Evolutionary conservation across 2,113 vertebrate genomes (phyloP).

Genomic region (Chelonoidis abingdonii): DNA sequence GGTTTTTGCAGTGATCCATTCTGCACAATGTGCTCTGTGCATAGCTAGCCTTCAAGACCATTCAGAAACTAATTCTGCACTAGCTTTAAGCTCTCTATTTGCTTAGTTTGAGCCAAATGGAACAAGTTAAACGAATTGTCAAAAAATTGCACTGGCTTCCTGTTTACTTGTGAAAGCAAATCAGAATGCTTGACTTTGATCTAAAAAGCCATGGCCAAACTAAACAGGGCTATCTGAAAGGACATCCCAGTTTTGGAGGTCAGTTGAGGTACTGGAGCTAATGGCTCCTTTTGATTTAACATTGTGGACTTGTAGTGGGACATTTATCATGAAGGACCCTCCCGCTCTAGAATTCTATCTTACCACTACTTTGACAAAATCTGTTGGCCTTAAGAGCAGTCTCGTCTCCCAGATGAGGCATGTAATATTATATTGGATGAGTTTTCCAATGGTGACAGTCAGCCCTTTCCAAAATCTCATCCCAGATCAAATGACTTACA

Average conservation of each 20-base stretch:
- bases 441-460: neutral
- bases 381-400: neutral
- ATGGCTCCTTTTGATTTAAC: neutral
- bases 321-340: neutral
- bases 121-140: neutral
- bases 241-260: neutral
- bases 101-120: neutral
- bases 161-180: neutral
- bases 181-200: neutral
- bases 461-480: neutral
- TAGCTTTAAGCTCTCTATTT: neutral
- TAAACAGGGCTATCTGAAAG: neutral
- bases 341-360: neutral
- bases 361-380: neutral
- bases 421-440: neutral
- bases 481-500: neutral
- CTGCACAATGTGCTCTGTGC: neutral
- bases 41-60: too few relatives aligned
- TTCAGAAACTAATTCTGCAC: neutral
- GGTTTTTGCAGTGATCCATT: neutral
- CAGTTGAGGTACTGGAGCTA: neutral
- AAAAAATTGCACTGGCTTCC: neutral
- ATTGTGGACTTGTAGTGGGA: neutral
- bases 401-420: neutral
- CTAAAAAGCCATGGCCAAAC: neutral